A percentile compares a stretch with the other conserved stretches of the same genome.
These are phyloP conservation scores for Sinohyriopsis cumingii DNA, from an alignment of 2,888 invertebrate species.

Conservation along the genomic window DNA sequence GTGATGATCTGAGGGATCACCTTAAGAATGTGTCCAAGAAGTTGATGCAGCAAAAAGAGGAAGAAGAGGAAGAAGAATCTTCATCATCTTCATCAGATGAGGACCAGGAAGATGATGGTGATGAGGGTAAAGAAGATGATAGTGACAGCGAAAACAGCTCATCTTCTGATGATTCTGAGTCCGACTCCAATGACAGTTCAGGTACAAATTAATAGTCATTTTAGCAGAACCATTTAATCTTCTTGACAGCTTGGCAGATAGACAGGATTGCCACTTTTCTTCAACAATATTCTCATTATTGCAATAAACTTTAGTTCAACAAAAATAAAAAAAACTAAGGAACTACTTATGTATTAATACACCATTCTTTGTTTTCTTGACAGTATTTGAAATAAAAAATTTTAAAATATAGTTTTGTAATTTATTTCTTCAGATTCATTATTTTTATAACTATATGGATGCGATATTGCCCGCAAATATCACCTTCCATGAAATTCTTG, in stretches of 20 bases:
- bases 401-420: too few species aligned
- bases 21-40: conserved; percentile 82
- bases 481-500: too few species aligned
- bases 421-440: too few species aligned
- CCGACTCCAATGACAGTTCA: conserved; percentile 4
- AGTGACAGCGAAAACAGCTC: conserved; percentile 2
- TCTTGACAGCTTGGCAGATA: too few species aligned
- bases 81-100: background rate
- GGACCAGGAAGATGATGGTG: conserved; percentile 2
- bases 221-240: too few species aligned
- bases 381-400: too few species aligned
- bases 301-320: too few species aligned
- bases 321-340: too few species aligned
- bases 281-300: background rate
- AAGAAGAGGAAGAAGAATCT: conserved; percentile 28
- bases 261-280: background rate
- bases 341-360: too few species aligned
- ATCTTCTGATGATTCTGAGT: conserved; percentile 2
- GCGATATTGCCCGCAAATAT: too few species aligned
- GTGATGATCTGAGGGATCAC: conserved; percentile 90
- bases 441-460: too few species aligned
- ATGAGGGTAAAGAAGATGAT: conserved; percentile 11
- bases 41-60: conserved; percentile 54
- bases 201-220: background rate
- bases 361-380: too few species aligned